A percentile compares a stretch with the other conserved stretches of the same genome.
Evolutionary conservation across 1,140 invertebrate genomes (phyloP).

Genomic region (Drosophila setifemur): DNA sequence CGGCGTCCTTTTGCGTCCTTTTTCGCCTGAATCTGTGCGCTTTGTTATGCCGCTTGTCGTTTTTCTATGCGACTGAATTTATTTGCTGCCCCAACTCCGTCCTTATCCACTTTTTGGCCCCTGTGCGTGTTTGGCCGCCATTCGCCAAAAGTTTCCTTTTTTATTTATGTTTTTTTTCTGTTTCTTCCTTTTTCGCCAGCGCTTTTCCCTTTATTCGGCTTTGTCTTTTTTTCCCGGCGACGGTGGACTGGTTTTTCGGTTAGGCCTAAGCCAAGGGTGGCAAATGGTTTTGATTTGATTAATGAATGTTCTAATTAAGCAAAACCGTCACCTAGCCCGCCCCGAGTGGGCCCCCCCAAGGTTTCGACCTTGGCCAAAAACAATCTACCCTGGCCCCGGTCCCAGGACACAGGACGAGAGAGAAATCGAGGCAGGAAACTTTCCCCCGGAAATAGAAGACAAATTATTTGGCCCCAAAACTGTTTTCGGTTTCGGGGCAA

Average conservation of each 20-base stretch:
- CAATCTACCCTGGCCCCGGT: slow-evolving; percentile 24
- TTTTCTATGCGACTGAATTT: slow-evolving; percentile 79
- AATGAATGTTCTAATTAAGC: slow-evolving; percentile 82
- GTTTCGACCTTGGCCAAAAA: slow-evolving; percentile 76
- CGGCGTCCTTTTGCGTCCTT: slow-evolving; percentile 9
- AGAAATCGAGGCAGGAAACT: slow-evolving; percentile 13
- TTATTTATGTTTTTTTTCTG: slow-evolving; percentile 1
- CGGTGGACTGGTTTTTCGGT: slow-evolving; percentile 15
- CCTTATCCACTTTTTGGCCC: slow-evolving; percentile 11
- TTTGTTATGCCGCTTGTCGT: slow-evolving; percentile 79
- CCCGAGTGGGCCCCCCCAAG: slow-evolving; percentile 48
- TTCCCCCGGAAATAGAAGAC: slow-evolving; percentile 62
- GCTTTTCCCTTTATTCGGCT: slow-evolving; percentile 9
- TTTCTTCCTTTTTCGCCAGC: slow-evolving; percentile 2
- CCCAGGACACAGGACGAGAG: not conserved
- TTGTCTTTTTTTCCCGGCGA: slow-evolving; percentile 4
- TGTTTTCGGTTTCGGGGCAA: slow-evolving; percentile 1
- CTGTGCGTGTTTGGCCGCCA: slow-evolving; percentile 71
- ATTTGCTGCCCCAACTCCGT: slow-evolving; percentile 49
- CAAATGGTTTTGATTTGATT: slow-evolving; percentile 82
- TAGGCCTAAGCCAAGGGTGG: slow-evolving; percentile 63
- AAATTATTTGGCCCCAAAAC: slow-evolving; percentile 73
- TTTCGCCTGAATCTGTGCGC: slow-evolving; percentile 59
- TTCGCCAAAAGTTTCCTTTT: slow-evolving; percentile 70
- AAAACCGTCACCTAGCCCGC: slow-evolving; percentile 77